A percentile compares a stretch with the other conserved stretches of the same genome.
These are phyloP conservation scores for Campoletis raptor DNA, from an alignment of 2,888 invertebrate species.

Conservation along the genomic window DNA sequence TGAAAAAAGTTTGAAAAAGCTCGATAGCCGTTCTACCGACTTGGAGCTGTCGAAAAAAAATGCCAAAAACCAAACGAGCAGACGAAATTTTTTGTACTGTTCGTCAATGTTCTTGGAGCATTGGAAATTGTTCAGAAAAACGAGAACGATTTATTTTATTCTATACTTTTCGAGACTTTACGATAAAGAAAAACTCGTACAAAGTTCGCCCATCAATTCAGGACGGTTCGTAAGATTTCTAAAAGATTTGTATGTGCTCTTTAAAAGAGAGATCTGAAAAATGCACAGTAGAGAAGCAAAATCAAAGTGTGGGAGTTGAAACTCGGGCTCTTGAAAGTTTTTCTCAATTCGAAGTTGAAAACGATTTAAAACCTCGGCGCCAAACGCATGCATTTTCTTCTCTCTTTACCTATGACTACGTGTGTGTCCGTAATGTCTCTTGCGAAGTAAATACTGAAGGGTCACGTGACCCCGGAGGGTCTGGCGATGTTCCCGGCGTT, in stretches of 20 bases:
- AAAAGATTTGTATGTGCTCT: neutral
- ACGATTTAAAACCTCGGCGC: neutral
- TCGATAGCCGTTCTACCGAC: neutral
- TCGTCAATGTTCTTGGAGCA: neutral
- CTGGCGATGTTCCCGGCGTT: constrained; percentile 68
- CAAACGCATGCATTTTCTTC: neutral
- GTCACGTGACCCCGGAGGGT: constrained; percentile 63
- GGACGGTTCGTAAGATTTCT: neutral
- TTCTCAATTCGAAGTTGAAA: neutral
- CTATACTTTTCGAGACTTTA: neutral
- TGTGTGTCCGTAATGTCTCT: constrained; percentile 33
- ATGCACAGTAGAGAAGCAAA: neutral
- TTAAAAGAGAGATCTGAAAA: neutral
- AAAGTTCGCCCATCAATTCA: neutral
- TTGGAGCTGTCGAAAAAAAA: neutral
- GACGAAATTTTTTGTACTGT: neutral
- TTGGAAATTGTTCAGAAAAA: neutral
- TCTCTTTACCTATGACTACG: neutral
- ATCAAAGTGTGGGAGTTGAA: constrained; percentile 6
- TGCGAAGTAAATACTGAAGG: constrained; percentile 46
- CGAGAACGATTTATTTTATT: neutral
- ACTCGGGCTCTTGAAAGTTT: neutral
- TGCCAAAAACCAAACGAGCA: neutral
- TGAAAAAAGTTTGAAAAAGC: neutral
- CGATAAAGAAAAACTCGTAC: neutral